phyloP scores from a whole-genome alignment of 2,797 vertebrate genomes.

The Naso thynnoides region DNA sequence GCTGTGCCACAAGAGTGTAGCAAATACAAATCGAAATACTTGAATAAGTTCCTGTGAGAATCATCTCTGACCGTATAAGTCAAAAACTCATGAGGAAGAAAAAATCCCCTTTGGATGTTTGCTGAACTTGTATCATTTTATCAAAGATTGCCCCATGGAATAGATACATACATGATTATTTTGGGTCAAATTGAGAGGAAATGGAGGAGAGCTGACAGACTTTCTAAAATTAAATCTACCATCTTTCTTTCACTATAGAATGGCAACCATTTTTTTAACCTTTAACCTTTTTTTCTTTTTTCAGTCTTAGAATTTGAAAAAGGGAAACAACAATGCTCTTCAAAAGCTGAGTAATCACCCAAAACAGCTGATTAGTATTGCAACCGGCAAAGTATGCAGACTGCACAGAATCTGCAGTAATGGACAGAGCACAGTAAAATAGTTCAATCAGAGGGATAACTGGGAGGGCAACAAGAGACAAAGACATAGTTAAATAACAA shows the following conservation, averaged over 20 bases:
- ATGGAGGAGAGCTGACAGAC: background rate
- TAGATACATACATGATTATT: background rate
- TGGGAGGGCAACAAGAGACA: background rate
- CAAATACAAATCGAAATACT: background rate
- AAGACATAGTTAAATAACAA: background rate
- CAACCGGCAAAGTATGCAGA: background rate
- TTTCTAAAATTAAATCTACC: background rate
- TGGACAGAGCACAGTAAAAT: background rate
- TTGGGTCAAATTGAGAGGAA: background rate
- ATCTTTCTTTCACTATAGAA: background rate
- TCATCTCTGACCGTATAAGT: too few relatives aligned
- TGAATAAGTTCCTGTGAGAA: background rate
- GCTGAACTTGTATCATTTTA: background rate
- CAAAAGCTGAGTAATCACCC: background rate
- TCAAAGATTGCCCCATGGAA: background rate
- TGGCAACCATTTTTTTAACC: too few relatives aligned
- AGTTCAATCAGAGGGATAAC: background rate
- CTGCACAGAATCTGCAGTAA: background rate
- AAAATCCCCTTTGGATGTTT: background rate
- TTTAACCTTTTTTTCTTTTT: background rate
- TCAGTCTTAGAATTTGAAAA: background rate
- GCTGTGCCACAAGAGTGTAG: background rate
- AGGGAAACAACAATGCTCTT: background rate
- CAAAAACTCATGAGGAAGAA: background rate
- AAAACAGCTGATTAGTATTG: too few relatives aligned